Evolutionary conservation across 2,113 vertebrate genomes (phyloP).

Genomic region (Heterotis niloticus): DNA sequence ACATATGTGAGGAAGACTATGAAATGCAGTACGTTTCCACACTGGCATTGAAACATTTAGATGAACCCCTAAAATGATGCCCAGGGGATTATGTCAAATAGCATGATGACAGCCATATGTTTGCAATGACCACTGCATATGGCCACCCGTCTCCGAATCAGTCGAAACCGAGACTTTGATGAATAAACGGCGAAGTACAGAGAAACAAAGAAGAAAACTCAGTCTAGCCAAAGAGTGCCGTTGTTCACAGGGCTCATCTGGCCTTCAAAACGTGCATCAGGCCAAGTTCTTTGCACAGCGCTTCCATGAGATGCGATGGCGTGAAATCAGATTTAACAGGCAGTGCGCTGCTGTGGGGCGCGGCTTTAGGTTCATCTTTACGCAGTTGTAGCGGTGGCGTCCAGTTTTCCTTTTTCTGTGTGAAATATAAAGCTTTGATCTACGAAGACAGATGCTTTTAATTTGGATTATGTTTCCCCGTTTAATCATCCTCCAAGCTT

Average conservation of each 20-base stretch:
- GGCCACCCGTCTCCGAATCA: neutral
- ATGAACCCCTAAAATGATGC: neutral
- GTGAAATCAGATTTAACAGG: neutral
- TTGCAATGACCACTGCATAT: neutral
- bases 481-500: neutral
- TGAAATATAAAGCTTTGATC: constrained; percentile 9
- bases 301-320: neutral
- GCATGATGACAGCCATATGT: constrained; percentile 3
- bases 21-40: neutral
- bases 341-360: neutral
- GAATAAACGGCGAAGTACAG: neutral
- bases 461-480: neutral
- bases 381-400: neutral
- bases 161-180: neutral
- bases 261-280: neutral
- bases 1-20: neutral
- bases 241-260: neutral
- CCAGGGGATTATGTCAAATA: neutral
- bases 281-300: neutral
- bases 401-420: neutral
- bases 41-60: neutral
- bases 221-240: neutral
- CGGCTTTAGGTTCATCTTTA: constrained; percentile 9
- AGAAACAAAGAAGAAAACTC: neutral
- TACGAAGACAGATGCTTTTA: neutral